phyloP scores from a whole-genome alignment of 2,888 invertebrate species.

The Trichopoda pennipes region DNA sequence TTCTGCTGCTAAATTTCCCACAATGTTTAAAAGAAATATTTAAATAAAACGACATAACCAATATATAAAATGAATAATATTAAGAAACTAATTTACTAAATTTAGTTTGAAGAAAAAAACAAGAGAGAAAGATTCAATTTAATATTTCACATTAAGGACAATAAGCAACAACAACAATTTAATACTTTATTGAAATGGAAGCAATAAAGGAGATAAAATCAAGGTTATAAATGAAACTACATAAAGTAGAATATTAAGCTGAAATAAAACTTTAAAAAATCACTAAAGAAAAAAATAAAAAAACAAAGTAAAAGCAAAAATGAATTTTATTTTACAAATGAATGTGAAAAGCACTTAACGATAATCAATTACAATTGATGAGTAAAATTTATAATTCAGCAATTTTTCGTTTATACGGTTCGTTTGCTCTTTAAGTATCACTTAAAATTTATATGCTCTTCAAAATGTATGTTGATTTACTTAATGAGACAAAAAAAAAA shows the following conservation, averaged over 20 bases:
- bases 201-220: not conserved
- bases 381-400: not conserved
- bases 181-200: conserved; percentile 7
- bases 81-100: conserved; percentile 4
- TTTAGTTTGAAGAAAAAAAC: not conserved
- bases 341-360: not conserved
- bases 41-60: conserved; percentile 7
- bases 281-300: not conserved
- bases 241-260: not conserved
- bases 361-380: not conserved
- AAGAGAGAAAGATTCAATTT: conserved; percentile 1
- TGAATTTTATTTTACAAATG: not conserved
- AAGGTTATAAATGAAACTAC: conserved; percentile 24
- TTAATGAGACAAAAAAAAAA: no score
- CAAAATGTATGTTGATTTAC: no score
- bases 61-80: conserved; percentile 31
- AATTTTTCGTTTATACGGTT: not conserved
- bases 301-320: not conserved
- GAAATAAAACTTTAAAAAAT: not conserved
- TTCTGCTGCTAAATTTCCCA: conserved; percentile 19
- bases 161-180: not conserved
- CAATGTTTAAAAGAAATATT: conserved; percentile 13
- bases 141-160: conserved; percentile 1
- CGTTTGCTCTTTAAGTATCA: no score
- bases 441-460: no score